phyloP scores from a whole-genome alignment of 2,113 vertebrate species.

The Steatornis caripensis region DNA sequence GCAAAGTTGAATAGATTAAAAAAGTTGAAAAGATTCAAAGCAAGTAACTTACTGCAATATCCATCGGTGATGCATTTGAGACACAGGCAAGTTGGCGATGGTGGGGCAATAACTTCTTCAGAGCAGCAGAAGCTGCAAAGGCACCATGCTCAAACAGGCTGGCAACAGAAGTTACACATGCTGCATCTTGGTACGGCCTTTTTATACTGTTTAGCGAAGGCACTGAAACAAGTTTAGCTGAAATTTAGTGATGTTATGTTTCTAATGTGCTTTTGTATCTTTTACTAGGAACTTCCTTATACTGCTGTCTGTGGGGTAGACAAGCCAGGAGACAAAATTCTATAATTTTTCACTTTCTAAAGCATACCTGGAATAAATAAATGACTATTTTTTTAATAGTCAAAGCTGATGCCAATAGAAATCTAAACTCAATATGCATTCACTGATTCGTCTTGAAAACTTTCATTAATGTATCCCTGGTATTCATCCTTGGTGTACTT shows the following conservation, averaged over 20 bases:
- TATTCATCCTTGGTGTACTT: neutral
- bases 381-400: neutral
- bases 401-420: neutral
- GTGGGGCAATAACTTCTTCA: neutral
- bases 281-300: neutral
- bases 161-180: neutral
- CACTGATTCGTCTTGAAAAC: neutral
- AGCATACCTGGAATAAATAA: neutral
- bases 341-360: neutral
- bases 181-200: neutral
- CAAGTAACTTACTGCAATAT: neutral
- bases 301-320: neutral
- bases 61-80: neutral
- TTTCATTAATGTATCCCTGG: neutral
- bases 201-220: neutral
- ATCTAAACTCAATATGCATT: neutral
- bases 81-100: neutral
- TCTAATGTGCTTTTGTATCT: neutral
- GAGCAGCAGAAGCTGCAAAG: neutral
- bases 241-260: neutral
- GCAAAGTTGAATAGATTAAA: neutral
- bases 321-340: neutral
- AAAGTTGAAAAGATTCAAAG: neutral
- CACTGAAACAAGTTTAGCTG: neutral
- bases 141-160: neutral